Base-by-base conservation (phyloP, 2,113 vertebrate genomes). In the Telmatochromis brichardi region DNA sequence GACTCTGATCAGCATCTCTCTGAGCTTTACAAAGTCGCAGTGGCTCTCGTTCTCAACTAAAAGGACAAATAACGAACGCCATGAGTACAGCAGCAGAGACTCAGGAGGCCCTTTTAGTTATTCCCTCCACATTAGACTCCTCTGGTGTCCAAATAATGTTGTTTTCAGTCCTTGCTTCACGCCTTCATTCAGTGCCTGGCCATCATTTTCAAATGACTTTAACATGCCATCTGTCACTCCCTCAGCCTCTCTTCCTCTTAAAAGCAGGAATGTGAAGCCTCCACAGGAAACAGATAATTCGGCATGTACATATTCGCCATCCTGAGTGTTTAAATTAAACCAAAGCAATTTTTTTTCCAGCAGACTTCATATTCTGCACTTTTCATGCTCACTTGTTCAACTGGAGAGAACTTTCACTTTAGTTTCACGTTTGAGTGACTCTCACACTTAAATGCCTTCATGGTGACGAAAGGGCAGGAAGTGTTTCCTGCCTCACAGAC, bases 11-110 rank as follows among this genome's bases (percentile, higher is more conserved):
- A 99, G 94, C 99, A 99, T 99, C 80, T 99, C 98, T 83, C 98
- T 31, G 57, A 99, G 97, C 81, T 99, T 99, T 78, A 99, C 98
- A 1, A 99, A 99, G 96, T 99, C 99, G 40, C 98, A 99, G 95
- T 99, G 99, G 51, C 97, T 98, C 94, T 99, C 99, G 0, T 99
- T 99, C 96, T 99, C 98, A 58, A 99, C 98, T 99, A 83, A 4
- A 2, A 5, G 7, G 26, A 47, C 33, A 90, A 26, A 63, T 5
- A 81, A 6, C 60, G 4, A 45, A 1, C 1, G 26, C 7, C 17
- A 19, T 93, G 4, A 92, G 63, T 12, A 80, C 21, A 50, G 26
- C 31, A 12, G 53, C 9, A 37, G 13, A 2, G 3, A 17, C 15
- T 42, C 23, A 1, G 2, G 15, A 23, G 10, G 26, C 33, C 21